Evolutionary conservation across 2,113 vertebrate genomes (phyloP).

Genomic region (Galbula dea): DNA sequence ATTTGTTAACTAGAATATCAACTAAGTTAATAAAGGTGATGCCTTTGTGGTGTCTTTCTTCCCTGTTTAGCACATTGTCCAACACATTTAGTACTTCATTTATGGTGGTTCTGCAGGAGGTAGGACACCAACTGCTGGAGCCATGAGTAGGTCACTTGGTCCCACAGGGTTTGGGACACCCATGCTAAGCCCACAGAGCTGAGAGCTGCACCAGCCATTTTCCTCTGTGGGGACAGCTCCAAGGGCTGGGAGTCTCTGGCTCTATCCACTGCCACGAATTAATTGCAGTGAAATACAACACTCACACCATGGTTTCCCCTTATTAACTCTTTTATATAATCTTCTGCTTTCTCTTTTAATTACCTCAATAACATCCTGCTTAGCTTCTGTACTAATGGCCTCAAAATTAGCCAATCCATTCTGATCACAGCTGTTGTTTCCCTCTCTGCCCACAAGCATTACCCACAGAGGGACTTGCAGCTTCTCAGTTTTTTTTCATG

Average conservation of each 20-base stretch:
- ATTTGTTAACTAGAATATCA: conserved; percentile 37
- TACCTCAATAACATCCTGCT: neutral
- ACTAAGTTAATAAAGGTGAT: neutral
- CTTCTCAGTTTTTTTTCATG: neutral
- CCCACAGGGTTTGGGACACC: neutral
- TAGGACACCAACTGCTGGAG: too few relatives aligned
- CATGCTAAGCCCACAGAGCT: fast-evolving
- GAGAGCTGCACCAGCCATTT: neutral
- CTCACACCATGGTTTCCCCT: neutral
- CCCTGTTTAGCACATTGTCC: neutral
- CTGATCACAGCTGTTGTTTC: neutral
- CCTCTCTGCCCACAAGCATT: fast-evolving
- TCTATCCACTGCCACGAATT: neutral
- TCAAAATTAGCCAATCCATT: neutral
- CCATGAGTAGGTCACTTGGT: fast-evolving
- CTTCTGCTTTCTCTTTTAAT: neutral
- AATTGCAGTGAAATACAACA: neutral
- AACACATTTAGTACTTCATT: neutral
- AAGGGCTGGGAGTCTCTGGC: neutral
- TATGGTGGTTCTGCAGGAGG: fast-evolving
- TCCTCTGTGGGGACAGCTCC: neutral
- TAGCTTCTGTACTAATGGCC: neutral
- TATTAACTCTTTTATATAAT: neutral
- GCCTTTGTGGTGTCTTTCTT: neutral
- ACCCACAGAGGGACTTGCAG: neutral